Base-by-base conservation (phyloP, 2,797 vertebrate genomes). In the Halcyon chelicuti region DNA sequence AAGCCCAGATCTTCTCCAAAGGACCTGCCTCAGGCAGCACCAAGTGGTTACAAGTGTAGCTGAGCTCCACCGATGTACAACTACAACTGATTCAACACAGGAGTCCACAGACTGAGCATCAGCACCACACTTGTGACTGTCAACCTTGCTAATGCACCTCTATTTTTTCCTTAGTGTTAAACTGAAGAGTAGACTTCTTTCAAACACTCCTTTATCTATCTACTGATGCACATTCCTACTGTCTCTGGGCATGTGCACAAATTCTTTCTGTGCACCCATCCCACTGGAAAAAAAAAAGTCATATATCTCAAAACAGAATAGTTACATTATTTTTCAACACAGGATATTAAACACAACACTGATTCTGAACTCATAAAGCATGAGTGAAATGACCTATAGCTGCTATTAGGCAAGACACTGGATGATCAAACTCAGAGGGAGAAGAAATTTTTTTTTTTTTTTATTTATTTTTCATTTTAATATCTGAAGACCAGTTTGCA, bases 331-430 rank as follows among this genome's bases (percentile, higher is more conserved):
- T 90, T 94, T 90, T 86, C 49, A 83, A 68, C 66, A 88, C 73
- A 92, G 94, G 92, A 91, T 94, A 95, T 95, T 96, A 95, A 95
- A 93, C 19, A 67, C 67, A 79, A n/a, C 28, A 20, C 52, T 76
- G 66, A 81, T 63, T 86, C 61, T 87, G 77, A 90, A 71, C 55
- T 88, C 88, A 40, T 28, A 58, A 77, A 78, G 37, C 37, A 49
- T 4, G 31, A 81, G 42, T 79, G 42, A 73, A 86, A 84, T 14
- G 28, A 85, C 67, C 25, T 73, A 12, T 4, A 40, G 37, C 15
- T 72, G 76, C 72, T 52, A 31, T 26, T 54, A 68, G 40, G 51
- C 47, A 85, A 60, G 33, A 78, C 23, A 77, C 25, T 88, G 46
- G 28, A 44, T 26, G 9, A 86, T 54, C 13, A 52, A 44, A 72